These are phyloP conservation scores for Andrena camellia DNA, from an alignment of 2,888 invertebrate genomes.

Conservation along the genomic window DNA sequence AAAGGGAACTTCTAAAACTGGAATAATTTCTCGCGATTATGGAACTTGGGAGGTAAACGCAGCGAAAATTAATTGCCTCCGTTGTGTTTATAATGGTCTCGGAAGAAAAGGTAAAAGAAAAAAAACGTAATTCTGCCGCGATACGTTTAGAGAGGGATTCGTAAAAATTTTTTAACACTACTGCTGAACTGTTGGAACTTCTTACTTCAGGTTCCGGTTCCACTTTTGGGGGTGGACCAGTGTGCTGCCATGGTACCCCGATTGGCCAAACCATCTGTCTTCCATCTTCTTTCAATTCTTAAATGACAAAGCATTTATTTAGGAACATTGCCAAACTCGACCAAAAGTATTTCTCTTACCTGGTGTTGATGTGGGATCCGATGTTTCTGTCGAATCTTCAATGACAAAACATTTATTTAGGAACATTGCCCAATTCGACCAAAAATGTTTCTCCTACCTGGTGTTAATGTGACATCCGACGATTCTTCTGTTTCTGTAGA, in stretches of 20 bases:
- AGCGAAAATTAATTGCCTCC: neutral
- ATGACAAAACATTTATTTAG: neutral
- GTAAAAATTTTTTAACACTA: no score
- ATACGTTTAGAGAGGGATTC: no score
- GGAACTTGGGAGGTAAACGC: neutral
- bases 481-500: no score
- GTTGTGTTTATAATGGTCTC: neutral
- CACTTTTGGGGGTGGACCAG: conserved; percentile 20
- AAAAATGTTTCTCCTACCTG: neutral
- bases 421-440: neutral
- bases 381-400: neutral
- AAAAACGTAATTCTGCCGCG: no score
- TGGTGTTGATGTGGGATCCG: neutral
- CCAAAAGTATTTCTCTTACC: neutral
- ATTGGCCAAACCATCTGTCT: conserved; percentile 67
- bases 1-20: neutral
- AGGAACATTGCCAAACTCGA: neutral
- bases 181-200: neutral
- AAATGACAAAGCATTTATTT: neutral
- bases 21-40: neutral
- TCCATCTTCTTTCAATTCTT: neutral
- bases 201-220: conserved; percentile 63
- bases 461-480: neutral
- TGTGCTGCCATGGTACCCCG: conserved; percentile 70
- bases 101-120: no score